These are phyloP conservation scores for Tetragnatha montana DNA, from an alignment of 2,888 invertebrate genomes.

Conservation along the genomic window DNA sequence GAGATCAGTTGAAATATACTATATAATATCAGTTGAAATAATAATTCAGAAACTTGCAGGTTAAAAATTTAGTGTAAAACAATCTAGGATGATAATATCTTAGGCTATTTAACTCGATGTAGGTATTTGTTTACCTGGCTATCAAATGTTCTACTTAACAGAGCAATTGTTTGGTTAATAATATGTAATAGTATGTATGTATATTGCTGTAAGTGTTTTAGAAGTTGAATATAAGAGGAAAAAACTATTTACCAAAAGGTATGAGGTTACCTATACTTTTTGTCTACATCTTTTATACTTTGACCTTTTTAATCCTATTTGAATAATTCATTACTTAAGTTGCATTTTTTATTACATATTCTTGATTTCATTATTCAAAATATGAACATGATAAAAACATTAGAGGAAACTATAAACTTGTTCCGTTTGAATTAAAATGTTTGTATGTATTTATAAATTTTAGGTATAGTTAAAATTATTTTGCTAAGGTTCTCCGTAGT, in stretches of 20 bases:
- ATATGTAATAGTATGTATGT: neutral
- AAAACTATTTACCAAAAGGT: neutral
- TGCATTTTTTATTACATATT: neutral
- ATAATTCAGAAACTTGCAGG: no score
- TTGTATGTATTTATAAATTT: no score
- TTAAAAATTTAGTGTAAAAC: no score
- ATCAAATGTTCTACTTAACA: neutral
- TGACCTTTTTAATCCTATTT: neutral
- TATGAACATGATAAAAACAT: neutral
- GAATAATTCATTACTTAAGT: neutral
- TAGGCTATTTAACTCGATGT: neutral
- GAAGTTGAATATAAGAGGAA: neutral
- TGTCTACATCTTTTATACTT: neutral
- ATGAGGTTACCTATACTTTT: neutral
- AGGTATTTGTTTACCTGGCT: neutral
- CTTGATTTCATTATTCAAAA: neutral
- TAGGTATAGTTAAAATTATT: no score
- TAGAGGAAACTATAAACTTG: no score
- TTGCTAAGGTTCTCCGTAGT: no score
- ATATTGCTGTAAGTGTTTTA: neutral
- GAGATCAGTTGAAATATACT: no score
- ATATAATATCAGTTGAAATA: no score
- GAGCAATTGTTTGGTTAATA: neutral
- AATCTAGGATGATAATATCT: neutral
- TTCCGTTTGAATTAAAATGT: no score